phyloP scores from a whole-genome alignment of 2,113 vertebrate species.

The Callipepla squamata region DNA sequence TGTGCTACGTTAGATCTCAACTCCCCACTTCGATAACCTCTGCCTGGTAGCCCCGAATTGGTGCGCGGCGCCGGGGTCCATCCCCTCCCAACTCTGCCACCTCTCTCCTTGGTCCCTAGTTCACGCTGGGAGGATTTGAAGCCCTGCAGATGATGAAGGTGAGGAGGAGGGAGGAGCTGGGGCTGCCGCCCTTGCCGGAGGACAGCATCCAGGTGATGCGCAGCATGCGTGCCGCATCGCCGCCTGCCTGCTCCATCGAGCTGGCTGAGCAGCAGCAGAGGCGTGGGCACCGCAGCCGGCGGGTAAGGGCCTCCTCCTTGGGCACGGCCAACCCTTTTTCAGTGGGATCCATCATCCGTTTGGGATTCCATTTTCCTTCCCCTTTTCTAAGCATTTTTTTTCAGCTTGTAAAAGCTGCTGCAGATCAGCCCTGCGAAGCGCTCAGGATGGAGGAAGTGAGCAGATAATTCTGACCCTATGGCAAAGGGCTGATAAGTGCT shows the following conservation, averaged over 20 bases:
- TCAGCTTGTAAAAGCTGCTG: not conserved
- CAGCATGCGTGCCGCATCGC: slow-evolving; percentile 91
- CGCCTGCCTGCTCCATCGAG: slow-evolving; percentile 90
- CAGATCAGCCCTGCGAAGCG: rapidly evolving
- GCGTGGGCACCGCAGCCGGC: slow-evolving; percentile 86
- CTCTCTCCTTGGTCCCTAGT: slow-evolving; percentile 72
- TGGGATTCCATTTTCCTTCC: not conserved
- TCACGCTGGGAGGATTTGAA: slow-evolving; percentile 94
- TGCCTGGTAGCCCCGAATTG: not conserved
- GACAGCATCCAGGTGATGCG: slow-evolving; percentile 95
- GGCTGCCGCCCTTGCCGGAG: slow-evolving; percentile 86
- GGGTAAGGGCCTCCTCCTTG: slow-evolving; percentile 76
- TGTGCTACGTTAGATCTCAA: rapidly evolving
- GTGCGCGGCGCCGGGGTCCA: rapidly evolving
- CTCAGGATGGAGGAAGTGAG: not conserved
- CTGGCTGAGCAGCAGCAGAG: slow-evolving; percentile 93
- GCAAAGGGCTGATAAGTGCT: not conserved
- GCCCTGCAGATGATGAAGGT: slow-evolving; percentile 90
- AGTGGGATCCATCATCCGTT: rapidly evolving
- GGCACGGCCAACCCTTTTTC: rapidly evolving
- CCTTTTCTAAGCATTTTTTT: rapidly evolving
- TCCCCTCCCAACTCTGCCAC: rapidly evolving
- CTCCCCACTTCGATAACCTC: rapidly evolving
- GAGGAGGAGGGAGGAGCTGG: slow-evolving; percentile 79
- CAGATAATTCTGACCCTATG: not conserved